Conservation (phyloP, 92 coral and sea anemone genomes). For the Zoanthus gigantus region DNA sequence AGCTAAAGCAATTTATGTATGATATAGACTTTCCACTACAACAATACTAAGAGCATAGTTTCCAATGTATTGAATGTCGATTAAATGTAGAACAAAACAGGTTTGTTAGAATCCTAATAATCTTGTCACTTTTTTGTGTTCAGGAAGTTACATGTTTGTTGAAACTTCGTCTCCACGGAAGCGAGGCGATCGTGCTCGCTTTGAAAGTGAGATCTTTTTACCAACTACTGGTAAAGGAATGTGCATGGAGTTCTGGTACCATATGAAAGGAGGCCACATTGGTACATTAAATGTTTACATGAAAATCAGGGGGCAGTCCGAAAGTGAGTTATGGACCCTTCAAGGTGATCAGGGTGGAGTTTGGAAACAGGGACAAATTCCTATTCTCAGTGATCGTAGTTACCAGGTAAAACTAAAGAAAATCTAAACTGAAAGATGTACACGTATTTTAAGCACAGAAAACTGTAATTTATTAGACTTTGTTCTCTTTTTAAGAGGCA, state of each 20-base stretch:
- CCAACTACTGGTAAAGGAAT: conserved; percentile 84
- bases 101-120: background rate
- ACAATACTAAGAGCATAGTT: no score
- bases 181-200: conserved; percentile 93
- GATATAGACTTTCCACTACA: no score
- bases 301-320: conserved; percentile 86
- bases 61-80: no score
- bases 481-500: no score
- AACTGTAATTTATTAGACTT: background rate
- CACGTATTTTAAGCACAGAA: background rate
- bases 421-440: background rate
- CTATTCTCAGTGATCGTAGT: conserved; percentile 74
- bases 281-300: conserved; percentile 81
- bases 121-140: background rate
- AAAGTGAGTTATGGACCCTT: conserved; percentile 84
- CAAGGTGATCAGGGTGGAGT: conserved; percentile 65
- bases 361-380: conserved; percentile 87
- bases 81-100: no score
- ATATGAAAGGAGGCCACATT: conserved; percentile 90
- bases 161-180: conserved; percentile 89
- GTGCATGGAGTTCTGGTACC: conserved; percentile 94
- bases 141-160: conserved; percentile 89
- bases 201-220: conserved; percentile 86
- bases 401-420: conserved; percentile 67
- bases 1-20: no score